Base-by-base conservation (phyloP, 2,113 vertebrate genomes). In the Prochilodus magdalenae region DNA sequence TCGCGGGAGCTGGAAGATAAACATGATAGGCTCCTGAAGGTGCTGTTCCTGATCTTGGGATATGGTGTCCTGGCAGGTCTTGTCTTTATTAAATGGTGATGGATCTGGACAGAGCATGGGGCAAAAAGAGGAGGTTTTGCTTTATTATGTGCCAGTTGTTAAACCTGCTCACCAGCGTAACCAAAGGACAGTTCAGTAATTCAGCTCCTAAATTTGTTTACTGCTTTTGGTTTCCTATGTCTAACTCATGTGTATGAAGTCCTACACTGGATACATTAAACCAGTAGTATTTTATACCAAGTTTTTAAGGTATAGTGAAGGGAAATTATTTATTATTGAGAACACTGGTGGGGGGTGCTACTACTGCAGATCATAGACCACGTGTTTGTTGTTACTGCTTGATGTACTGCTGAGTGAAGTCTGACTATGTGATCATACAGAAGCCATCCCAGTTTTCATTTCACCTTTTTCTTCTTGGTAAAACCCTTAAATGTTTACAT, bases 1-100 rank as follows among this genome's bases (percentile, higher is more conserved):
- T 93, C 90, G 0, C 95, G 91, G 77, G 98, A 99, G 88, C 85
- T 99, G 87, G 96, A 98, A n/a, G 95, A 97, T 13, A 97, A 96
- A 84, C 93, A 69, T 0, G 92, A 96, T 74, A 93, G 96, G 0
- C 94, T 98, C 57, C 90, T 98, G 76, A 98, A 98, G 87, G 96
- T 98, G 51, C 95, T 98, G 71, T 97, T 95, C 88, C 90, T 98
- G 79, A 91, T 97, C 75, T 85, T 98, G 80, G 97, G 97, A 1
- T 98, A 99, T 6, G 15, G 94, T 0, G 71, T 87, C 1, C 92
- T 98, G 69, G 96, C 97, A 0, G 93, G 85, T 0, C 93, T 98
- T 18, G 91, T 95, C 71, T 94, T 98, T 77, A 89, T 98, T 86
- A 96, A 95, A 81, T 97, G 97, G 95, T 98, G 93, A 93, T 73